These are phyloP conservation scores for Mungos mungo DNA, from an alignment of 2,113 vertebrate species.

Conservation along the genomic window DNA sequence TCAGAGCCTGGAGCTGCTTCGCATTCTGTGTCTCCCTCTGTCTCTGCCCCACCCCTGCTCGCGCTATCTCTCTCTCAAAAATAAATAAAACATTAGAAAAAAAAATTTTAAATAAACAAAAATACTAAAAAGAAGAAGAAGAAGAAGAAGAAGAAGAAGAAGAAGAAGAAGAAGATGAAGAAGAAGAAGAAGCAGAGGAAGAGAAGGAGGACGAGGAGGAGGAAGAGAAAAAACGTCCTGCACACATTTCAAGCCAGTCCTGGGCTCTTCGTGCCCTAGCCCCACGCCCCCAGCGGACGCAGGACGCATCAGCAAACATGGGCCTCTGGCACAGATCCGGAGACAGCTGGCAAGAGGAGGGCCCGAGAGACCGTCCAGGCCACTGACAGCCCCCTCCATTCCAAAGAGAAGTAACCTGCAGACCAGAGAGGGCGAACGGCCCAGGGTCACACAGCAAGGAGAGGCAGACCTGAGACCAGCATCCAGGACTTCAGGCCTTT, in stretches of 20 bases:
- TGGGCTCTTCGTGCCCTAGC: not conserved
- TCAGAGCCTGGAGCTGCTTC: too few species aligned
- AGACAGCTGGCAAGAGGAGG: not conserved
- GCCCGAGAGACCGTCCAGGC: not conserved
- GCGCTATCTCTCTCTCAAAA: too few species aligned
- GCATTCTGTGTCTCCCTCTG: too few species aligned
- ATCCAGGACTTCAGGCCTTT: not conserved
- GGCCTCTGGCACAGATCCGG: accelerated
- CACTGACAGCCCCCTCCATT: not conserved
- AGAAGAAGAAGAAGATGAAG: too few species aligned
- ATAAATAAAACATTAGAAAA: too few species aligned
- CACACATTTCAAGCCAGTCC: not conserved
- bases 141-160: too few species aligned
- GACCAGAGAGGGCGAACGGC: not conserved
- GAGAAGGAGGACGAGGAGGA: too few species aligned
- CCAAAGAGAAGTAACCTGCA: not conserved
- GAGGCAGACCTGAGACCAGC: not conserved
- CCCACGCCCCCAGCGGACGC: not conserved
- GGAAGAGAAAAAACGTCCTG: too few species aligned
- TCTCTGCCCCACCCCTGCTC: too few species aligned
- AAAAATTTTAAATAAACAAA: too few species aligned
- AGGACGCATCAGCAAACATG: not conserved
- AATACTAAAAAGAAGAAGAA: too few species aligned
- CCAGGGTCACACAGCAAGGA: not conserved
- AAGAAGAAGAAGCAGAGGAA: too few species aligned